Conservation (phyloP, 2,113 vertebrate genomes). For the Halichoerus grypus region DNA sequence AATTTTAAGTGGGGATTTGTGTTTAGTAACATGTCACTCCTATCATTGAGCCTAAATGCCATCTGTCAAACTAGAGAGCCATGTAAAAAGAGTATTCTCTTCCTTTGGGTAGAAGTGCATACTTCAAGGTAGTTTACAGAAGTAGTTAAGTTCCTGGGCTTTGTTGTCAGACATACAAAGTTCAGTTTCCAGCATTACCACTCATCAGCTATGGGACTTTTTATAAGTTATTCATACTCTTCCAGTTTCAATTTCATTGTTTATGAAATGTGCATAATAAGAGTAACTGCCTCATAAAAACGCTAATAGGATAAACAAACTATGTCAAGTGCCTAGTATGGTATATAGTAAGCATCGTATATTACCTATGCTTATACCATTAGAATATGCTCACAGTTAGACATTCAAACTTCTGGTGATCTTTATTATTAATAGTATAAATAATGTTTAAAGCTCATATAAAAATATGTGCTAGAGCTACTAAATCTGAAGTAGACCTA, state of each 20-base stretch:
- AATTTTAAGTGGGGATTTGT: neutral
- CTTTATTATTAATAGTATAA: neutral
- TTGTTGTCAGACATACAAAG: neutral
- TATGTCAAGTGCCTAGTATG: neutral
- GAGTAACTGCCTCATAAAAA: neutral
- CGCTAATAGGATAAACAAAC: neutral
- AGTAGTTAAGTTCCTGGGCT: neutral
- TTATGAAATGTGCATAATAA: neutral
- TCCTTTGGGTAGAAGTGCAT: neutral
- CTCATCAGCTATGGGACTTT: neutral
- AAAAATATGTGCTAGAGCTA: neutral
- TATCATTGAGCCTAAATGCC: neutral
- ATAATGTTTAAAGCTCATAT: neutral
- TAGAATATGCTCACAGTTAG: neutral
- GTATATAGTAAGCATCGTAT: neutral
- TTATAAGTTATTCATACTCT: neutral
- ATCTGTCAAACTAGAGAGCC: neutral
- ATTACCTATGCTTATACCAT: neutral
- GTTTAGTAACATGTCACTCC: neutral
- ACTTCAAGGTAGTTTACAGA: neutral
- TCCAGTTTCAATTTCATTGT: neutral
- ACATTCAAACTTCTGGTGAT: neutral
- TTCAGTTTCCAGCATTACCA: neutral
- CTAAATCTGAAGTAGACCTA: conserved; percentile 1
- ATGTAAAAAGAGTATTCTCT: neutral